Evolutionary conservation across 2,888 invertebrate species (phyloP).

Genomic region (Pristionchus maxplancki): DNA sequence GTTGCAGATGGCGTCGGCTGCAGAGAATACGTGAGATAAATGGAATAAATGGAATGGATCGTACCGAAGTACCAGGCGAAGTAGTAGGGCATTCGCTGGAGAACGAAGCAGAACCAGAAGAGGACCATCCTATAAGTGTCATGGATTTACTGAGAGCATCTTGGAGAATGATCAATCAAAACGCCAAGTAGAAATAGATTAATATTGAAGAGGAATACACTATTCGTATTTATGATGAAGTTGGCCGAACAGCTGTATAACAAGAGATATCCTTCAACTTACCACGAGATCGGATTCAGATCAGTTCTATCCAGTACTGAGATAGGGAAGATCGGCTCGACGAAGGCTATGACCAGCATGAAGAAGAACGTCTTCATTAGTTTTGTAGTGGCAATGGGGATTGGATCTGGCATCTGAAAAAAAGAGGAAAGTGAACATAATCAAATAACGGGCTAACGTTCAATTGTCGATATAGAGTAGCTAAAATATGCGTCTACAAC

Average conservation of each 20-base stretch:
- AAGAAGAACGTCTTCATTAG: conserved; percentile 59
- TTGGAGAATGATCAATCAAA: no score
- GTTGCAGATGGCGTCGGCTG: conserved; percentile 94
- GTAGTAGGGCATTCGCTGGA: conserved; percentile 77
- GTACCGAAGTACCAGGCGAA: conserved; percentile 77
- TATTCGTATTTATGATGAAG: no score
- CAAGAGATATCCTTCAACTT: no score
- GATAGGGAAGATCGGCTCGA: conserved; percentile 43
- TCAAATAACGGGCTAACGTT: no score
- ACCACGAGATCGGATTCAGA: conserved; percentile 24
- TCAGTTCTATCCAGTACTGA: conserved; percentile 32
- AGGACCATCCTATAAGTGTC: conserved; percentile 30
- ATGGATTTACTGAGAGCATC: no score
- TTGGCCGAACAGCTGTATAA: no score
- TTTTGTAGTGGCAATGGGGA: conserved; percentile 56
- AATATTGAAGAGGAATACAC: no score
- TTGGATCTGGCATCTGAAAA: conserved; percentile 57
- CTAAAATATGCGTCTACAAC: no score
- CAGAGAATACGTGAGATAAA: neutral
- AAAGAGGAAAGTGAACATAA: no score
- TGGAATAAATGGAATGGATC: conserved; percentile 21
- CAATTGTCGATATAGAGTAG: no score
- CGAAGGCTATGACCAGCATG: conserved; percentile 56
- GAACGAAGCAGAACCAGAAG: conserved; percentile 68
- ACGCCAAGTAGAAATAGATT: no score